Percentiles rank a stretch among this genome's conserved stretches.
Evolutionary conservation across 2,797 vertebrate species (phyloP).

Genomic region (Enteromius treurensis): DNA sequence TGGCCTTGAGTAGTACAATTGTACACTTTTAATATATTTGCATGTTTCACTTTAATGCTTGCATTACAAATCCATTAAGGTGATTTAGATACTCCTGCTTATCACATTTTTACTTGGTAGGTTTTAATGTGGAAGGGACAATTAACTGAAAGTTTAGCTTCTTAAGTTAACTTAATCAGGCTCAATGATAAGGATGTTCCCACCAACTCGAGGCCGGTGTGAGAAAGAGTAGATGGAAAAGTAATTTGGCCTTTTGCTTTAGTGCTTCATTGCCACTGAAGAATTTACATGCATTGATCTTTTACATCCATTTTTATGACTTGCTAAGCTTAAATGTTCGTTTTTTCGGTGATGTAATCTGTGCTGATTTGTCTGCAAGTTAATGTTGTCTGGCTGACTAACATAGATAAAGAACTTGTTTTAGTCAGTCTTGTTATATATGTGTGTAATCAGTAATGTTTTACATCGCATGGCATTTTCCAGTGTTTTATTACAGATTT

Average conservation of each 20-base stretch:
- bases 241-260: background rate
- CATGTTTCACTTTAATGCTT: background rate
- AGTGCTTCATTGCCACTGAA: background rate
- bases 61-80: background rate
- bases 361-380: background rate
- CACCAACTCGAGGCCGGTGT: background rate
- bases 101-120: background rate
- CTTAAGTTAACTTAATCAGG: conserved; percentile 18
- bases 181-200: background rate
- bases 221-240: background rate
- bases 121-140: background rate
- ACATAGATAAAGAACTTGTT: background rate
- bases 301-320: background rate
- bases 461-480: background rate
- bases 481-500: background rate
- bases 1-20: background rate
- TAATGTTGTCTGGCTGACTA: background rate
- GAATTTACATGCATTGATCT: conserved; percentile 17
- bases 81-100: background rate
- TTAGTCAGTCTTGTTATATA: background rate
- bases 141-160: conserved; percentile 24
- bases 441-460: background rate
- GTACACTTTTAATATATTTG: background rate
- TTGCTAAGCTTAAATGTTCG: background rate
- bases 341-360: background rate